Base-by-base conservation (phyloP, 2,113 vertebrate genomes). In the Cynocephalus volans region DNA sequence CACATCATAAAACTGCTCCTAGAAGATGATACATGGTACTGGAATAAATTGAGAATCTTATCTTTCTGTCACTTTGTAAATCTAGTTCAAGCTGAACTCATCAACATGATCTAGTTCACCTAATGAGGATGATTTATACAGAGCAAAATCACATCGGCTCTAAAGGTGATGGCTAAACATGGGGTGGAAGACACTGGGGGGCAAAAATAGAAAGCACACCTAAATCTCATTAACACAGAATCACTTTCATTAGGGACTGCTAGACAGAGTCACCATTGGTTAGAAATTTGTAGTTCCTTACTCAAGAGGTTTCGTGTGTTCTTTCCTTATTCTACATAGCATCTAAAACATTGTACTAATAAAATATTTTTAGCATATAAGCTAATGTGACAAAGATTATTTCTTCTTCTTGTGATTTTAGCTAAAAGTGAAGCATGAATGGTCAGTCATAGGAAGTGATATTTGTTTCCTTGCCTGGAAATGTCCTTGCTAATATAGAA, bases 11-110 rank as follows among this genome's bases (percentile, higher is more conserved):
- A 98, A 97, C 72, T 88, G 14, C 93, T 98, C 89, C 67, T 58
- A 94, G 58, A 93, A 93, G 18, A 96, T 93, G 94, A 98, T 72
- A 62, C 6, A 96, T 62, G 41, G 70, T 24, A 65, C 83, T 65
- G 48, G 24, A 87, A 97, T 97, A 97, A 98, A 97, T 96, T 92
- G 94, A 92, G 62, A 95, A 88, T 93, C 93, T 4, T 10, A 84
- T 97, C 95, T 97, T 92, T 92, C 50, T 21, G 26, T 97, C 67
- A 95, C 65, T 97, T 97, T n/a, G 89, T 91, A 98, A 97, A 98
- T 97, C 96, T 94, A 96, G 45, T 73, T 97, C 36, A 94, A 52
- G 31, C 10, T 89, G 73, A 98, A 98, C 95, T 97, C 95, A 95
- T 97, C 86, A 96, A 88, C 88, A 96, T 95, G 96, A 97, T 95